A percentile compares a stretch with the other conserved stretches of the same genome.
Evolutionary conservation across 2,888 invertebrate genomes (phyloP).

Genomic region (Campoplex nolae): DNA sequence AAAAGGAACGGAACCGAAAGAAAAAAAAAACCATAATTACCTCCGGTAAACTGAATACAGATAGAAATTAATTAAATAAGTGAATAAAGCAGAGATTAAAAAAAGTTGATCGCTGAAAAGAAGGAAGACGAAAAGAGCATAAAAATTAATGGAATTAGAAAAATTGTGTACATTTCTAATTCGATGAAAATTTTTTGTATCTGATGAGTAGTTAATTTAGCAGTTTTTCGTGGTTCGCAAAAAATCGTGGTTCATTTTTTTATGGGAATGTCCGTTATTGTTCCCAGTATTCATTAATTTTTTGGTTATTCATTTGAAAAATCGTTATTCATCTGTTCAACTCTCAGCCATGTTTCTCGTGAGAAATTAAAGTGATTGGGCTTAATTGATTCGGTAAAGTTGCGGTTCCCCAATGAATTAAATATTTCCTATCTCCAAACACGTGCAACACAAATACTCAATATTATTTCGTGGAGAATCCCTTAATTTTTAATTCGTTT

Average conservation of each 20-base stretch:
- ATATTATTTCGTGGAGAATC: not conserved
- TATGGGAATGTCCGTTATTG: not conserved
- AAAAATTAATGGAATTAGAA: not conserved
- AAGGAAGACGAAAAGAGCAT: not conserved
- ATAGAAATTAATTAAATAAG: constrained; percentile 32
- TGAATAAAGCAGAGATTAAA: not conserved
- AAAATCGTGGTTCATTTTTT: not conserved
- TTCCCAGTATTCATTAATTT: not conserved
- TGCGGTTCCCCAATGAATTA: not conserved
- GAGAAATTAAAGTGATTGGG: not conserved
- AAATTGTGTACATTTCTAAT: not conserved
- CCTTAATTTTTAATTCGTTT: not conserved
- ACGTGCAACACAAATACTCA: not conserved
- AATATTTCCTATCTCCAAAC: not conserved
- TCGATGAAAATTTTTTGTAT: not conserved
- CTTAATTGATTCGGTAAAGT: not conserved
- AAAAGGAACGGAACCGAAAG: not conserved
- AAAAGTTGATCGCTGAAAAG: not conserved
- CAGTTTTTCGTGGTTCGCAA: too few species aligned
- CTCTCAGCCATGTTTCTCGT: not conserved
- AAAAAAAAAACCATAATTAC: constrained; percentile 33
- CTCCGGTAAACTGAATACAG: constrained; percentile 11
- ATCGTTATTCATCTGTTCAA: not conserved
- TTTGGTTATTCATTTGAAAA: not conserved
- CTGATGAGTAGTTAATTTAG: too few species aligned